Evolutionary conservation across 2,113 vertebrate genomes (phyloP), one percentile per base, ranked within the genome.

Genomic region (Colius striatus): DNA sequence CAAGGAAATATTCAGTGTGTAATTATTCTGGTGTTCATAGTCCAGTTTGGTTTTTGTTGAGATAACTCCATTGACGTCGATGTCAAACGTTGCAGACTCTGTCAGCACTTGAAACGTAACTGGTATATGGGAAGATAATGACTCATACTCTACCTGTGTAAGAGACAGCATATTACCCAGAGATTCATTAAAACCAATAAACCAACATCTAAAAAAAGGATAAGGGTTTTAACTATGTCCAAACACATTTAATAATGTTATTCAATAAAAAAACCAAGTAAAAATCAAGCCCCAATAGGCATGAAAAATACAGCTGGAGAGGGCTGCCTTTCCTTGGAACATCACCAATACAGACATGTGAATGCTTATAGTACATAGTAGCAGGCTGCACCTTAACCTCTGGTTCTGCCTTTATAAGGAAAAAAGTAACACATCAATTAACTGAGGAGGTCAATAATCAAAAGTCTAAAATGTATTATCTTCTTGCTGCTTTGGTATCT

Each of bases 1-100:
- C 88, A 98, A 91, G 53, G 97, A 98, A 50, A 98, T 91, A 5
- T 14, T 61, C 54, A 98, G 93, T 1, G 77, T 92, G 87, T 98
- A 98, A 76, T 81, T 97, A 11, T 84, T 96, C 22, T 84, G 95
- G 12, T 79, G 92, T 68, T 98, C 98, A 1, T 96, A 97, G 93
- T 98, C 97, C 15, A 98, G 97, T 80, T 93, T 96, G 32, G 60
- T 48, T 67, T 18, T 95, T 30, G 98, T 97, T 7, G 51, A 94
- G 36, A 98, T 91, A 29, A 90, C 75, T 76, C 98, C 98, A 1
- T 25, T 45, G 15, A 13, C 2, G 38, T 98, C 54, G 0, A 98
- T 97, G 76, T 70, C 8, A 55, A 98, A 98, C 7, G 83, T 97
- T 26, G 91, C 97, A 4, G 47, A 48, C 57, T 98, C 96, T 0